Conservation (phyloP, 2,113 vertebrate genomes). For the Bombycilla garrulus region DNA sequence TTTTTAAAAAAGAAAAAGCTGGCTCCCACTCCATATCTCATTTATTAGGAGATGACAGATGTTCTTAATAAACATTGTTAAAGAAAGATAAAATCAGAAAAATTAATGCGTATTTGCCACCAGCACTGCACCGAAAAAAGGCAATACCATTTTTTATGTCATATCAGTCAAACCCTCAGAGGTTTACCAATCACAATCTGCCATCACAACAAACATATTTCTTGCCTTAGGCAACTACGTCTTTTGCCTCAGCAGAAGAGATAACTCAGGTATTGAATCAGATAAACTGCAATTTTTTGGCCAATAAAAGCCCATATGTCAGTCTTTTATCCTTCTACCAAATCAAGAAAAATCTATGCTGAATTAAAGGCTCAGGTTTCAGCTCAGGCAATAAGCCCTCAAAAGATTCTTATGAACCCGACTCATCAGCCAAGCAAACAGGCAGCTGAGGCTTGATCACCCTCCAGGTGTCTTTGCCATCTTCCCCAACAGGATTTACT, state of each 20-base stretch:
- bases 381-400: not conserved
- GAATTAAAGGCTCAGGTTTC: not conserved
- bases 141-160: not conserved
- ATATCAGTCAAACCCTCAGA: not conserved
- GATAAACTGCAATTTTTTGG: not conserved
- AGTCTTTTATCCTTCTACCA: not conserved
- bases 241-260: not conserved
- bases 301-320: not conserved
- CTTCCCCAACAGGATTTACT: not conserved
- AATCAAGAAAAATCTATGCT: not conserved
- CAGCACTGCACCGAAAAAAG: not conserved
- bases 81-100: slow-evolving; percentile 4
- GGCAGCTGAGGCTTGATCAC: not conserved
- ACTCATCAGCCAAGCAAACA: not conserved
- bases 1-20: not conserved
- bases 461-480: not conserved
- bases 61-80: not conserved
- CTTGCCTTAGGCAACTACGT: slow-evolving; percentile 22
- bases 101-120: not conserved
- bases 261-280: slow-evolving; percentile 12
- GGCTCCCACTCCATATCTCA: not conserved
- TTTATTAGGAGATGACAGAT: slow-evolving; percentile 7
- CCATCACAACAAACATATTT: not conserved
- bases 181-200: not conserved
- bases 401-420: fast-evolving